phyloP scores from a whole-genome alignment of 2,888 invertebrate genomes.

The Coenonympha glycerion region DNA sequence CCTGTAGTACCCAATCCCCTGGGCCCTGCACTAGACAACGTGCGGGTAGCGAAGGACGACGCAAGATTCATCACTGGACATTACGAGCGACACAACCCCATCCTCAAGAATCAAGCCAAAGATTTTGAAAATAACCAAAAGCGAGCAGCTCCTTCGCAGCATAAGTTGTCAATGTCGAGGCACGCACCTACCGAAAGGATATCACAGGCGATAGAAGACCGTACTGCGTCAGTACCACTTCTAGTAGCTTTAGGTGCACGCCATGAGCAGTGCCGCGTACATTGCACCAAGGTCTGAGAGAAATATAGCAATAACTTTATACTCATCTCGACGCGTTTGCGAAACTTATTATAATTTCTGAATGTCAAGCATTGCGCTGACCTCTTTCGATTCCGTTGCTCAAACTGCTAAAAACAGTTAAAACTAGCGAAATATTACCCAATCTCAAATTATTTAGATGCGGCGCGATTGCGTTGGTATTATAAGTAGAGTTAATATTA shows the following conservation, averaged over 20 bases:
- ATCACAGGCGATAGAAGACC: neutral
- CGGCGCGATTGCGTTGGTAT: conserved; percentile 16
- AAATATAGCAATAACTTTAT: conserved; percentile 25
- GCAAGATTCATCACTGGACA: too few species aligned
- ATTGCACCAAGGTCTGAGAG: conserved; percentile 30
- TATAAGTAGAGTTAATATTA: neutral
- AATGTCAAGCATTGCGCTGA: conserved; percentile 35
- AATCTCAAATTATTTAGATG: conserved; percentile 25
- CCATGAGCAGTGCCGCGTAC: conserved; percentile 30
- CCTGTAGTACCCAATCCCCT: too few species aligned
- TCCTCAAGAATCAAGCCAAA: too few species aligned
- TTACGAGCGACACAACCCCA: too few species aligned
- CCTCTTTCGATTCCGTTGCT: conserved; percentile 28
- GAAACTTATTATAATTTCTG: conserved; percentile 36
- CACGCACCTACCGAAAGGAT: neutral
- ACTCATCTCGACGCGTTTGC: conserved; percentile 34
- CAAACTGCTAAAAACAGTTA: conserved; percentile 14
- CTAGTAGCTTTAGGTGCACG: conserved; percentile 29
- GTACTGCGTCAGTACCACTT: too few species aligned
- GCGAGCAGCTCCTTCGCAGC: too few species aligned
- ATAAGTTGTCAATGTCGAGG: too few species aligned
- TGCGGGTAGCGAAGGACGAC: too few species aligned
- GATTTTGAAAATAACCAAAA: too few species aligned
- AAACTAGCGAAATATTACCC: conserved; percentile 22
- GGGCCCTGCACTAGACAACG: too few species aligned